Percentiles rank a stretch among this genome's conserved stretches.
phyloP scores from a whole-genome alignment of 2,797 vertebrate genomes.

The Moxostoma hubbsi region DNA sequence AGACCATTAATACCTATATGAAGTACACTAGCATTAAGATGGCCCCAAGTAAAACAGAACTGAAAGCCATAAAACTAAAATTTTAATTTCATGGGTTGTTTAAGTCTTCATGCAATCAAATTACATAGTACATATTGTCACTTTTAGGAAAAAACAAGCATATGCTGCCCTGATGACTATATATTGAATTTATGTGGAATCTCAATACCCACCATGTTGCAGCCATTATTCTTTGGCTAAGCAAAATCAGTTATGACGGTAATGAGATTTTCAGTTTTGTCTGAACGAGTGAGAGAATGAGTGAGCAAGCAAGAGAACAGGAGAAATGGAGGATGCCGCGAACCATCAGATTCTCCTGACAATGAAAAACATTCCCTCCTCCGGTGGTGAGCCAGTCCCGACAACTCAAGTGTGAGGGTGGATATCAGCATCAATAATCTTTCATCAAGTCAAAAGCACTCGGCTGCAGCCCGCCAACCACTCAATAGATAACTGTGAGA shows the following conservation, averaged over 20 bases:
- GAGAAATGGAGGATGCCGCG: slow-evolving; percentile 72
- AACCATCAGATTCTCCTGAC: slow-evolving; percentile 77
- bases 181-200: slow-evolving; percentile 5
- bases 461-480: slow-evolving; percentile 72
- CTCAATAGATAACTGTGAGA: slow-evolving; percentile 81
- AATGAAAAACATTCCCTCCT: slow-evolving; percentile 77
- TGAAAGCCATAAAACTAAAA: too few relatives aligned
- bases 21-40: too few relatives aligned
- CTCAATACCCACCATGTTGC: slow-evolving; percentile 53
- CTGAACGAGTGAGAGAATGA: slow-evolving; percentile 9
- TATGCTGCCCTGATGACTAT: slow-evolving; percentile 30
- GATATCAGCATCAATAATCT: slow-evolving; percentile 84
- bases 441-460: slow-evolving; percentile 77
- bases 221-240: slow-evolving; percentile 63
- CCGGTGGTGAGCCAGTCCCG: slow-evolving; percentile 69
- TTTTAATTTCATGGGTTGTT: neutral
- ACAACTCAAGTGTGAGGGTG: slow-evolving; percentile 71
- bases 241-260: slow-evolving; percentile 73
- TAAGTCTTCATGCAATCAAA: neutral
- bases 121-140: neutral
- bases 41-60: too few relatives aligned
- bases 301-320: slow-evolving; percentile 59
- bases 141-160: slow-evolving; percentile 1
- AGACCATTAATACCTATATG: too few relatives aligned
- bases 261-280: slow-evolving; percentile 74